Percentiles rank a stretch among this genome's conserved stretches.
These are phyloP conservation scores for Desoria tigrina DNA, from an alignment of 2,888 invertebrate genomes.

Conservation along the genomic window DNA sequence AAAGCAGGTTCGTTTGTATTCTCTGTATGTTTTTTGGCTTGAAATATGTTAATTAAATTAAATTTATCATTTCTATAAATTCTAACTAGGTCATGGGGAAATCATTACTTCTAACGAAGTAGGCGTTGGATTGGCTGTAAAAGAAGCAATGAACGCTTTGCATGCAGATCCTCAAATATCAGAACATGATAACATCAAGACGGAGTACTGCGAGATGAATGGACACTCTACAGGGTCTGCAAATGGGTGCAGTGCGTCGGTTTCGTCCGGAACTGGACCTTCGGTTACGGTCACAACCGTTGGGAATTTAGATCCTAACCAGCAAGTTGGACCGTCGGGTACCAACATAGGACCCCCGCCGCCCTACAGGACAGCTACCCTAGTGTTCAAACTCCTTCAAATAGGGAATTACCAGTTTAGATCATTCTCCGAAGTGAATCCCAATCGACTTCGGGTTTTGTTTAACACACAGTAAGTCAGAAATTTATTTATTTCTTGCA, in stretches of 20 bases:
- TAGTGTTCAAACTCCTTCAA: slow-evolving; percentile 45
- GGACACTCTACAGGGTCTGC: too few relatives aligned
- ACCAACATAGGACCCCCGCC: slow-evolving; percentile 24
- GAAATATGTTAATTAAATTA: too few relatives aligned
- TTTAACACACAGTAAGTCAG: slow-evolving; percentile 49
- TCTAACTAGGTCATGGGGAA: too few relatives aligned
- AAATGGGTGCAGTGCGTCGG: too few relatives aligned
- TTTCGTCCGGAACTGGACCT: neutral
- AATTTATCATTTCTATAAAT: too few relatives aligned
- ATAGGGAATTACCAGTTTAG: slow-evolving; percentile 45
- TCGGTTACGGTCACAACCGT: neutral
- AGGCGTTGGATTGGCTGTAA: neutral
- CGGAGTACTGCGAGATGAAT: too few relatives aligned
- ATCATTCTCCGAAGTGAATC: slow-evolving; percentile 44
- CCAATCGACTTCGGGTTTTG: slow-evolving; percentile 45
- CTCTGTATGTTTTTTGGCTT: too few relatives aligned
- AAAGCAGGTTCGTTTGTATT: too few relatives aligned
- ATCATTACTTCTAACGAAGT: too few relatives aligned
- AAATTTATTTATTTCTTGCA: neutral
- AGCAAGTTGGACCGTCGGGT: neutral
- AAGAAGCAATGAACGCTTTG: slow-evolving; percentile 2
- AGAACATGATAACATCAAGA: too few relatives aligned
- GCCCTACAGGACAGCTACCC: slow-evolving; percentile 41
- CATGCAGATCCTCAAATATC: neutral
- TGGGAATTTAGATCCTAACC: neutral